Evolutionary conservation across 2,797 vertebrate species (phyloP), one percentile per base, ranked within the genome.

Genomic region (Holocentrus rufus): DNA sequence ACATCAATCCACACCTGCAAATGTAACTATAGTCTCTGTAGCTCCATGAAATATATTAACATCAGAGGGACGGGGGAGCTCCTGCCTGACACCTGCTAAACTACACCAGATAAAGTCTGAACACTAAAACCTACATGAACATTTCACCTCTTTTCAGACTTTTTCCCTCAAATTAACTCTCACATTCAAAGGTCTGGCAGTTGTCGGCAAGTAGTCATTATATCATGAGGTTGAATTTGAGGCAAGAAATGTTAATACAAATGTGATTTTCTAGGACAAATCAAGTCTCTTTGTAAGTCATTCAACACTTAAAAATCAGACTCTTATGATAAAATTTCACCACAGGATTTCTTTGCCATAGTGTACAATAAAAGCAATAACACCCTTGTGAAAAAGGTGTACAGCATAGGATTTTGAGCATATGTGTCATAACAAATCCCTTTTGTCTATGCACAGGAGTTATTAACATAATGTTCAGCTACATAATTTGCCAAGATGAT

Each of bases 401-500:
- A 77, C 34, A 50, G 64, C 74, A 55, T 10, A 20, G 72, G 47
- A 76, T 61, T 69, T 77, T 65, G 71, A 49, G 74, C 62, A 77
- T 22, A 49, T 36, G 66, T 73, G 71, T 73, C 67, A 42, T 31
- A 74, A 71, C 46, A 76, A 87, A 77, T 86, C 74, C 62, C 49
- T 60, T 65, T 76, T 79, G 72, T 46, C 72, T 36, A 25, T 27
- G 31, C 50, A 79, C 57, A 52, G 59, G 64, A 39, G 76, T 81
- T 67, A 85, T 87, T 87, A 87, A 74, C 77, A 84, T 84, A 84
- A 81, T 64, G 68, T 75, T 52, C 27, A n/a, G 25, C 65, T 69
- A 47, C 76, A 85, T 84, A 81, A 89, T 78, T 83, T 83, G 67
- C 82, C 59, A 76, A 80, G 49, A 84, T 79, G 65, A 90, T 89